A percentile compares a stretch with the other conserved stretches of the same genome.
Evolutionary conservation across 2,797 vertebrate genomes (phyloP).

Genomic region (Setipinna tenuifilis): DNA sequence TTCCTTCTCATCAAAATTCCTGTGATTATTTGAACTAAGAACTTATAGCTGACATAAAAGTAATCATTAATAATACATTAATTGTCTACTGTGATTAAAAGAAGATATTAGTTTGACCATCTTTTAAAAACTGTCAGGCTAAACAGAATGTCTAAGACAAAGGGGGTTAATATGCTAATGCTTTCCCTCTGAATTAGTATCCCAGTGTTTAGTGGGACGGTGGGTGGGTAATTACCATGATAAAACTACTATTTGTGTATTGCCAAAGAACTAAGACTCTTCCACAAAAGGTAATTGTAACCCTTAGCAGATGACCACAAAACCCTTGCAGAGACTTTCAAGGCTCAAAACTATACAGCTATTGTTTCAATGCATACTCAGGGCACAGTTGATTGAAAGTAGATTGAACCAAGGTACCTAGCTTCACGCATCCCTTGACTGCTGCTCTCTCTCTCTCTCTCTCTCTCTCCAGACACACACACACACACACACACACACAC

Average conservation of each 20-base stretch:
- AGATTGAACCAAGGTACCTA: not conserved
- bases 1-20: not conserved
- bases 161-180: not conserved
- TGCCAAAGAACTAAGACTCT: not conserved
- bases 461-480: not conserved
- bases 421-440: not conserved
- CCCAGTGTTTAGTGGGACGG: not conserved
- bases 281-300: not conserved
- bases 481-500: constrained; percentile 22
- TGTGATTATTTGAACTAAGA: not conserved
- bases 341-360: not conserved
- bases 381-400: not conserved
- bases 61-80: not conserved
- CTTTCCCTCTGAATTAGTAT: not conserved
- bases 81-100: not conserved
- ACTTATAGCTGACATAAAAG: not conserved
- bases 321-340: not conserved
- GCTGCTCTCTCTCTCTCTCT: not conserved
- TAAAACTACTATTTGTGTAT: constrained; percentile 8
- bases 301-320: not conserved
- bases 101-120: not conserved
- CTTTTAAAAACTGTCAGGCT: not conserved
- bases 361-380: not conserved
- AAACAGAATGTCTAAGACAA: not conserved
- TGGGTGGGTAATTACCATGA: constrained; percentile 6